These are phyloP conservation scores for Camptogramma bilineatum DNA, from an alignment of 2,888 invertebrate genomes.

Conservation along the genomic window DNA sequence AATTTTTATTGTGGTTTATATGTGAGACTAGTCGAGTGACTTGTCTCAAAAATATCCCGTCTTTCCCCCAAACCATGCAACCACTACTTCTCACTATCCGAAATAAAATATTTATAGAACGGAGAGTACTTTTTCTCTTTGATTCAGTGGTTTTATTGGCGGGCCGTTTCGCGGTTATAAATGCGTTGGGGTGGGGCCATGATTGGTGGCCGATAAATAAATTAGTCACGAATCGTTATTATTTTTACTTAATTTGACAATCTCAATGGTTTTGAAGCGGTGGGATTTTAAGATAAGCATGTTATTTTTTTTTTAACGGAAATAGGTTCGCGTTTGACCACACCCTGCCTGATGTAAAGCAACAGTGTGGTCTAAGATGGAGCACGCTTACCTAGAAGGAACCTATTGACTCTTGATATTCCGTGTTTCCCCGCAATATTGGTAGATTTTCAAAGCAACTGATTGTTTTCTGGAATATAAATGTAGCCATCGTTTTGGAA, in stretches of 20 bases:
- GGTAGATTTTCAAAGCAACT: no score
- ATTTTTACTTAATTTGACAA: constrained; percentile 59
- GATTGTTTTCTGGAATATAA: no score
- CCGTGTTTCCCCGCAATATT: no score
- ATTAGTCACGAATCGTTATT: constrained; percentile 79
- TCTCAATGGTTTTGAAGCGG: constrained; percentile 9
- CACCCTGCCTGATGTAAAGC: no score
- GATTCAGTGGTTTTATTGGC: constrained; percentile 85
- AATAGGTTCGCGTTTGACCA: no score
- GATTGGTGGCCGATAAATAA: constrained; percentile 65
- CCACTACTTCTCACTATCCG: constrained; percentile 81
- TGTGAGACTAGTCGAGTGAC: no score
- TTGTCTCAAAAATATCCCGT: constrained; percentile 4
- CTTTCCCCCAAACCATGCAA: constrained; percentile 21
- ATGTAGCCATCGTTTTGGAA: no score
- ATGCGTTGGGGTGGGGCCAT: constrained; percentile 60
- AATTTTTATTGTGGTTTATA: no score
- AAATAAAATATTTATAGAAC: constrained; percentile 85
- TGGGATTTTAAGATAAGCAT: background rate
- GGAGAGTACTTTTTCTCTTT: constrained; percentile 84
- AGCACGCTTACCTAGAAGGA: no score
- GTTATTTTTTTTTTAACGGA: no score
- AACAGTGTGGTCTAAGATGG: no score
- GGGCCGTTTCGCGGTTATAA: constrained; percentile 78
- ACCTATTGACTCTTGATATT: no score